Percentiles rank a stretch among this genome's conserved stretches.
Evolutionary conservation across 2,888 invertebrate genomes (phyloP).

Genomic region (Meiosimyza decipiens): DNA sequence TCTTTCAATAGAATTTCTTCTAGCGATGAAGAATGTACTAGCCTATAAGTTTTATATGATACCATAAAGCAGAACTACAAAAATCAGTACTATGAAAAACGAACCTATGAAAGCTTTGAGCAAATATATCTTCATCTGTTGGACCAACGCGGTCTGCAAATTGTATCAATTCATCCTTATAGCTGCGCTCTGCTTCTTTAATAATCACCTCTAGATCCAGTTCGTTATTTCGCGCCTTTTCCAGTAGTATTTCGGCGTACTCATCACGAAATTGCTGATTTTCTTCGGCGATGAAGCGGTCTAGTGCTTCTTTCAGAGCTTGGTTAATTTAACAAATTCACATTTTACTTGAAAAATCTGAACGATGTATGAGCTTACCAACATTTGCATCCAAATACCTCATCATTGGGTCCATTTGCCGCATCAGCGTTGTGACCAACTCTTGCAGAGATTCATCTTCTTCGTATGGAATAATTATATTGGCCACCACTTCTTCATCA

Average conservation of each 20-base stretch:
- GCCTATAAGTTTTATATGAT: constrained; percentile 53
- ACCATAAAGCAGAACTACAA: background rate
- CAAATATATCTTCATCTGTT: constrained; percentile 80
- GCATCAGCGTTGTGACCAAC: constrained; percentile 57
- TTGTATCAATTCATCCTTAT: constrained; percentile 84
- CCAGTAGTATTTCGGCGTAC: constrained; percentile 72
- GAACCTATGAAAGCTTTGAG: constrained; percentile 69
- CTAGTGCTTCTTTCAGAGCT: constrained; percentile 65
- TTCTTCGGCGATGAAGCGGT: constrained; percentile 74
- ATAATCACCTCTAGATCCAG: constrained; percentile 80
- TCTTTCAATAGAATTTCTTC: constrained; percentile 90
- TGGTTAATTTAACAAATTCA: background rate
- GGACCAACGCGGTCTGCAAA: constrained; percentile 85
- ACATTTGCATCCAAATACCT: constrained; percentile 61
- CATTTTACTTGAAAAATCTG: no score
- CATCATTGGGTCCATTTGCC: constrained; percentile 64
- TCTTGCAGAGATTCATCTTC: constrained; percentile 58
- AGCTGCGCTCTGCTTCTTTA: constrained; percentile 82
- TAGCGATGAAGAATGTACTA: constrained; percentile 86
- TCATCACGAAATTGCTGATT: constrained; percentile 77
- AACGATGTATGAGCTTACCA: constrained; percentile 45
- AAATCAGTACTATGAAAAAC: background rate
- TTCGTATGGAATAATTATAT: constrained; percentile 57
- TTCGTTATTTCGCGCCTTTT: constrained; percentile 73
- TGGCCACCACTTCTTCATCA: constrained; percentile 47